Percentiles rank a stretch among this genome's conserved stretches.
These are phyloP conservation scores for Cyrtorhinus lividipennis DNA, from an alignment of 1,140 invertebrate species.

Conservation along the genomic window DNA sequence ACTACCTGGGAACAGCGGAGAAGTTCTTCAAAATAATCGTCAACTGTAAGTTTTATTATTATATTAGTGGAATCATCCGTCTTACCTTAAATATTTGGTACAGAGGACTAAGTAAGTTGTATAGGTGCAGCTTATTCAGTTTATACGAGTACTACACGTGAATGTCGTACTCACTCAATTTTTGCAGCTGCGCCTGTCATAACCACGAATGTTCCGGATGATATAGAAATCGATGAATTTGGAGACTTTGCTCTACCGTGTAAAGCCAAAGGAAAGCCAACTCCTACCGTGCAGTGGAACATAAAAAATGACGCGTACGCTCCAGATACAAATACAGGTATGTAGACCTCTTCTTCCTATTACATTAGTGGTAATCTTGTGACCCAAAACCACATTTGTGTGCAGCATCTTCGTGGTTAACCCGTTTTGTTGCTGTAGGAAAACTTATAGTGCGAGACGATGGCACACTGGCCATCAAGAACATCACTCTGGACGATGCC, in stretches of 20 bases:
- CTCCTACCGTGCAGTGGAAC: slow-evolving; percentile 8
- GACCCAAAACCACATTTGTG: too few relatives aligned
- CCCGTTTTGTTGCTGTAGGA: too few relatives aligned
- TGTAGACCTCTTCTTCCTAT: too few relatives aligned
- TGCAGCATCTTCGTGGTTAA: too few relatives aligned
- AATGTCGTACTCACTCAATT: too few relatives aligned
- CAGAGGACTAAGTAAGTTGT: too few relatives aligned
- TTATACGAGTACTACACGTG: too few relatives aligned
- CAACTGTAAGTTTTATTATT: slow-evolving; percentile 33
- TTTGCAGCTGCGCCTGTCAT: slow-evolving; percentile 29
- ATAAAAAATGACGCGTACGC: slow-evolving; percentile 14
- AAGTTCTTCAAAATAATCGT: slow-evolving; percentile 37
- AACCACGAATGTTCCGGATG: slow-evolving; percentile 21
- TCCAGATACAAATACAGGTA: too few relatives aligned
- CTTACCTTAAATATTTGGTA: too few relatives aligned
- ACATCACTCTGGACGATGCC: slow-evolving; percentile 10
- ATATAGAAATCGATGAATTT: not conserved
- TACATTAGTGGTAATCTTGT: too few relatives aligned
- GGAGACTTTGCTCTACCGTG: not conserved
- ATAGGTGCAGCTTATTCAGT: too few relatives aligned
- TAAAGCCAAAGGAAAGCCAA: slow-evolving; percentile 13
- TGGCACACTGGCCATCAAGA: slow-evolving; percentile 7
- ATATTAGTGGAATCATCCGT: too few relatives aligned
- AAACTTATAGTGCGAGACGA: slow-evolving; percentile 24
- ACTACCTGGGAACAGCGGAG: slow-evolving; percentile 37